Evolutionary conservation across 2,888 invertebrate species (phyloP), one percentile per base, ranked within the genome.

Genomic region (Congeria kusceri): DNA sequence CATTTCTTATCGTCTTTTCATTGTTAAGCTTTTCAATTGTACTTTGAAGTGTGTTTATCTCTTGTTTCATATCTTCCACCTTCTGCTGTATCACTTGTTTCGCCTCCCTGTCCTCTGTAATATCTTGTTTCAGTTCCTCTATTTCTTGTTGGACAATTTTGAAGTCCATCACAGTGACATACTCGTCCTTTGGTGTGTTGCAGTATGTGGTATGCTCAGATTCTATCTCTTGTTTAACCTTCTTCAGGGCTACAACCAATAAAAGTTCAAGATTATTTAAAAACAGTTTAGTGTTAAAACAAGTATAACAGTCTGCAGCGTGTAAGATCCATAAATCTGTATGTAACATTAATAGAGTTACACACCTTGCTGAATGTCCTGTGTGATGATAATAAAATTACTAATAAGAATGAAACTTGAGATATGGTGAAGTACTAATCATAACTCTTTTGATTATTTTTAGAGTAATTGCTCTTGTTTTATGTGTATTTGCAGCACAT

Each of bases 121-220:
- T 77, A 27, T 77, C 83, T 63, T 75, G 71, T 58, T 72, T 71
- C 18, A 83, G 57, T 23, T 75, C 77, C 29, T 67, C 77, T 9
- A 83, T 71, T 27, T 80, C 74, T 27, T 62, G 56, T 44, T 83
- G 83, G 11, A 77, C 70, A 58, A 64, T 58, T 64, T 83, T 65
- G 32, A 83, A 70, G 20, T 83, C 79, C 23, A 69, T 61, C 20
- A 76, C 39, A 56, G 66, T 83, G 1, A 76, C 83, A 77, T 70
- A 83, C 18, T 79, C 83, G 27, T 79, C 79, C 23, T 77, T 79
- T 44, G 79, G 76, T 57, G 75, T 66, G 44, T 53, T 70, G 32
- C 69, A 74, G 27, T 44, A 18, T 13, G 75, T 69, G 13, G 76
- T 69, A 25, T 76, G 68, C 58, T 82, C 83, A 39, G 75, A 75